phyloP scores from a whole-genome alignment of 2,113 vertebrate genomes.

The Callopanchax toddi region DNA sequence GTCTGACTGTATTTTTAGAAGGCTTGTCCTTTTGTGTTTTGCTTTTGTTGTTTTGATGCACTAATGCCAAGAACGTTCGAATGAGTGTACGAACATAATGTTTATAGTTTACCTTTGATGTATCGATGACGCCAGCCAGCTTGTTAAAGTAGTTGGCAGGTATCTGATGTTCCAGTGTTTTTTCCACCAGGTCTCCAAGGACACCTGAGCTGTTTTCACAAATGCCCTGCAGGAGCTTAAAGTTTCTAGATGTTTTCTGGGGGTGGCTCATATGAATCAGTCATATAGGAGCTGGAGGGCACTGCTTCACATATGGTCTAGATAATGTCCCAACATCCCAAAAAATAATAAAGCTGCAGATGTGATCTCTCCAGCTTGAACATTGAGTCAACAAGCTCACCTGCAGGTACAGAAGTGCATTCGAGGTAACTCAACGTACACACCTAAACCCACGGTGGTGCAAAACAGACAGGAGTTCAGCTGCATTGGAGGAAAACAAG shows the following conservation, averaged over 20 bases:
- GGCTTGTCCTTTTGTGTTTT: constrained; percentile 12
- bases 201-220: constrained; percentile 1
- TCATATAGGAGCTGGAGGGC: background rate
- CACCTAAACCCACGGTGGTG: background rate
- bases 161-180: background rate
- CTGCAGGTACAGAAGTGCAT: background rate
- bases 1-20: constrained; percentile 41
- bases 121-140: background rate
- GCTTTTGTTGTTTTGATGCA: constrained; percentile 4
- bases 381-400: background rate
- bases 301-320: background rate
- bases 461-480: background rate
- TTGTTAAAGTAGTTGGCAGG: background rate
- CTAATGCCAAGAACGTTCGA: background rate
- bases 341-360: too few species aligned
- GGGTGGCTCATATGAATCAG: background rate
- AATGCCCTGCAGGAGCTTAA: background rate
- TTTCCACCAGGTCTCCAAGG: background rate
- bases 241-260: background rate
- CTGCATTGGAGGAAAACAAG: background rate
- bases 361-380: background rate
- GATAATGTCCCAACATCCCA: too few species aligned
- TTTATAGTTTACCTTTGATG: constrained; percentile 11
- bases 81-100: background rate
- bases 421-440: background rate